Evolutionary conservation across 92 coral and sea anemone genomes (phyloP).

Genomic region (Siderastrea radians): DNA sequence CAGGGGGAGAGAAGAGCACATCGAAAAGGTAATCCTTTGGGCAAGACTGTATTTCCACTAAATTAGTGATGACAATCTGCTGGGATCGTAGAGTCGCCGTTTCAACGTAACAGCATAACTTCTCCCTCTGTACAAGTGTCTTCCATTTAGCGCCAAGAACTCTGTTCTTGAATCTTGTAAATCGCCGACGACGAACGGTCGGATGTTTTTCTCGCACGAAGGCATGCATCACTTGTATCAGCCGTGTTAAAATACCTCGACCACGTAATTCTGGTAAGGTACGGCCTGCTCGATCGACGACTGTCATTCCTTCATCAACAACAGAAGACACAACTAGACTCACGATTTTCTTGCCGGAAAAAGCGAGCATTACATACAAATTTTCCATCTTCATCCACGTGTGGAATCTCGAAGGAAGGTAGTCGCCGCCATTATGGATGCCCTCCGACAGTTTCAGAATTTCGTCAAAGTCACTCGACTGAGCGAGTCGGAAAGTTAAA

Average conservation of each 20-base stretch:
- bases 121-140: neutral
- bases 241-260: neutral
- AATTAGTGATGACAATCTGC: neutral
- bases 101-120: neutral
- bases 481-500: slow-evolving; percentile 21
- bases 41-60: neutral
- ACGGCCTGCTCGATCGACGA: slow-evolving; percentile 83
- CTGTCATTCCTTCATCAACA: slow-evolving; percentile 80
- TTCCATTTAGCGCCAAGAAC: no score
- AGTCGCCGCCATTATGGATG: slow-evolving; percentile 36
- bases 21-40: neutral
- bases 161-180: neutral
- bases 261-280: slow-evolving; percentile 36
- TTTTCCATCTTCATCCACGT: slow-evolving; percentile 31
- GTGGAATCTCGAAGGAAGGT: slow-evolving; percentile 25
- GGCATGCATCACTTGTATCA: neutral
- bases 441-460: slow-evolving; percentile 36
- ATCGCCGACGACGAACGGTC: neutral
- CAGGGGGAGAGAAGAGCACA: neutral
- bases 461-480: slow-evolving; percentile 18
- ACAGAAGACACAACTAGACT: slow-evolving; percentile 80
- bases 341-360: slow-evolving; percentile 52
- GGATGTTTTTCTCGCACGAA: neutral
- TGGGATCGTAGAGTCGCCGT: neutral
- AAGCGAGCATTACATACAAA: slow-evolving; percentile 25